Evolutionary conservation across 2,113 vertebrate species (phyloP).

Genomic region (Nannobrachium achirus): DNA sequence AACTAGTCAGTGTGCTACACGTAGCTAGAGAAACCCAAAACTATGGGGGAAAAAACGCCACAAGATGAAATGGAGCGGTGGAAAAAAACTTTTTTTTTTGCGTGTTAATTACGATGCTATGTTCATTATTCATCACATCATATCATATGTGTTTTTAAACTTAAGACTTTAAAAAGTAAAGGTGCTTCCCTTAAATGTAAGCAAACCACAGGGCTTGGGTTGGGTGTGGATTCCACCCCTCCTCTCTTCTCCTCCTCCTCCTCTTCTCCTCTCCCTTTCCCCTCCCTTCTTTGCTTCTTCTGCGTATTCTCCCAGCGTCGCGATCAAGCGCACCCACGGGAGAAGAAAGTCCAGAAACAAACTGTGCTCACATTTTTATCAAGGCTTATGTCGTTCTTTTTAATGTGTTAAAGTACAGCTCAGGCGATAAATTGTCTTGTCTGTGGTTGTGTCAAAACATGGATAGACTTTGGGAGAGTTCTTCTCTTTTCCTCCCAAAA

Average conservation of each 20-base stretch:
- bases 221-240: conserved; percentile 74
- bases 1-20: neutral
- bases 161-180: conserved; percentile 45
- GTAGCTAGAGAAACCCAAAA: neutral
- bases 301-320: conserved; percentile 59
- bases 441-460: conserved; percentile 16
- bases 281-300: conserved; percentile 55
- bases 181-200: conserved; percentile 26
- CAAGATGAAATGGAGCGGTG: neutral
- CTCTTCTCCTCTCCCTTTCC: conserved; percentile 47
- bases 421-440: no score
- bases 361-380: neutral
- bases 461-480: conserved; percentile 31
- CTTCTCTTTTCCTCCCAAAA: conserved; percentile 37
- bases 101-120: neutral
- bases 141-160: conserved; percentile 7
- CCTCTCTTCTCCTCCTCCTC: conserved; percentile 41
- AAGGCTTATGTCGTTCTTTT: no score
- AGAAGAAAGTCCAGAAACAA: conserved; percentile 25
- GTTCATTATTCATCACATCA: conserved; percentile 19
- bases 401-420: no score
- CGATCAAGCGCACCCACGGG: conserved; percentile 71
- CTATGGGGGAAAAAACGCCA: neutral
- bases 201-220: conserved; percentile 53
- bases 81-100: neutral